These are phyloP conservation scores for Vicugna pacos DNA, from an alignment of 2,113 vertebrate species.

Conservation along the genomic window DNA sequence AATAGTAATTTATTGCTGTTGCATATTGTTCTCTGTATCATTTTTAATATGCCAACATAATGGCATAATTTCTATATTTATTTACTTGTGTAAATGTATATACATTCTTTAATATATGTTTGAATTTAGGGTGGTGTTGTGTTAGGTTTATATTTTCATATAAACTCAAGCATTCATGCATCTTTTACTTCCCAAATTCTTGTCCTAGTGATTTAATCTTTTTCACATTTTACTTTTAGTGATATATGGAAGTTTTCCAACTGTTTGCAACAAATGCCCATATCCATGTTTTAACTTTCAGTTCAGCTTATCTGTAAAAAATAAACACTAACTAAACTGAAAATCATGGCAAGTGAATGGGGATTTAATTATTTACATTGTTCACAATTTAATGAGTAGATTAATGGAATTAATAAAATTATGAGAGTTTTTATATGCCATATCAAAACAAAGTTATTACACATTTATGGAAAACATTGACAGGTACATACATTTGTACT, in stretches of 20 bases:
- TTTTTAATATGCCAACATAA: neutral
- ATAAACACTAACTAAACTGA: neutral
- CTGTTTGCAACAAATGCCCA: neutral
- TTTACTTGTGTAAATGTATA: neutral
- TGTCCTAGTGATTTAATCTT: neutral
- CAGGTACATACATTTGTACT: neutral
- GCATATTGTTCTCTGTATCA: conserved; percentile 40
- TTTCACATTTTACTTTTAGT: neutral
- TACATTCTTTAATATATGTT: neutral
- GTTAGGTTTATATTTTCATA: neutral
- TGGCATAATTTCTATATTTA: neutral
- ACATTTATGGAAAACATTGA: neutral
- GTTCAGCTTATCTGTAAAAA: neutral
- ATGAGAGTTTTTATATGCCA: neutral
- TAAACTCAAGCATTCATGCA: neutral
- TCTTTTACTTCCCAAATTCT: neutral
- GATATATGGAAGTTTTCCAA: neutral
- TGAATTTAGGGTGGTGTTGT: neutral
- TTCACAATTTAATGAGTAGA: neutral
- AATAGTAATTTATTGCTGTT: neutral
- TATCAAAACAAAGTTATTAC: neutral
- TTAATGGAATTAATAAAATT: neutral
- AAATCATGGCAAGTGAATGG: neutral
- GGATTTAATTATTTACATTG: neutral
- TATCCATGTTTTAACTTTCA: neutral